Percentiles rank a stretch among this genome's conserved stretches.
These are phyloP conservation scores for Scelioninae gen. 2 DNA, from an alignment of 2,888 invertebrate genomes.

Conservation along the genomic window DNA sequence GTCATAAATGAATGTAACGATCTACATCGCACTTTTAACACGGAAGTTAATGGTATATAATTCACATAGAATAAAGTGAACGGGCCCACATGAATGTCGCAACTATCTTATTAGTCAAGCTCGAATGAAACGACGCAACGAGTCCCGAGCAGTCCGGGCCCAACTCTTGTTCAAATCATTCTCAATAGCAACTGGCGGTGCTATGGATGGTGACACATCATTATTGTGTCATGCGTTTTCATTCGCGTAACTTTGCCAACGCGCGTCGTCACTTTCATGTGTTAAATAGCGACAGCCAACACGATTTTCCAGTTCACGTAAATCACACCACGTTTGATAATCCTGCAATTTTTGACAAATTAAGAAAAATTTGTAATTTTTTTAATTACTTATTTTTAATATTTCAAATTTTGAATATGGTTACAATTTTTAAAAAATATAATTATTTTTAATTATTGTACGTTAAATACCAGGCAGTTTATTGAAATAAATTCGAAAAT, in stretches of 20 bases:
- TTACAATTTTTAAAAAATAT: too few relatives aligned
- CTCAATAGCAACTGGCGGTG: constrained; percentile 67
- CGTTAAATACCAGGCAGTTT: too few relatives aligned
- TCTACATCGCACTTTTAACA: constrained; percentile 9
- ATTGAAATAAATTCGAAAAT: too few relatives aligned
- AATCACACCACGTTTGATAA: constrained; percentile 95
- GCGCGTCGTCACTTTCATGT: constrained; percentile 94
- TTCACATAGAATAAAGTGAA: constrained; percentile 51
- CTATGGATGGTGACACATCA: constrained; percentile 60
- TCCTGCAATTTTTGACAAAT: constrained; percentile 77
- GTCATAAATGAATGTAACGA: not conserved
- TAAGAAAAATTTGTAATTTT: too few relatives aligned
- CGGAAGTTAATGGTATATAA: constrained; percentile 12
- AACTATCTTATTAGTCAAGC: constrained; percentile 65
- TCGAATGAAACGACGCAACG: constrained; percentile 73
- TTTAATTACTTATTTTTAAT: too few relatives aligned
- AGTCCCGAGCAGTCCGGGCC: constrained; percentile 75
- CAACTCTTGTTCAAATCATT: constrained; percentile 74
- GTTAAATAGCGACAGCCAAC: constrained; percentile 90
- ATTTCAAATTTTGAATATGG: too few relatives aligned
- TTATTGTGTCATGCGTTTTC: constrained; percentile 72
- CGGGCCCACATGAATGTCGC: not conserved
- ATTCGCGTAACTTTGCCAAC: constrained; percentile 82
- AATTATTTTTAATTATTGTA: too few relatives aligned
- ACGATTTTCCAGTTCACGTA: constrained; percentile 87